phyloP scores from a whole-genome alignment of 2,888 invertebrate genomes.

The Ecdyonurus torrentis region DNA sequence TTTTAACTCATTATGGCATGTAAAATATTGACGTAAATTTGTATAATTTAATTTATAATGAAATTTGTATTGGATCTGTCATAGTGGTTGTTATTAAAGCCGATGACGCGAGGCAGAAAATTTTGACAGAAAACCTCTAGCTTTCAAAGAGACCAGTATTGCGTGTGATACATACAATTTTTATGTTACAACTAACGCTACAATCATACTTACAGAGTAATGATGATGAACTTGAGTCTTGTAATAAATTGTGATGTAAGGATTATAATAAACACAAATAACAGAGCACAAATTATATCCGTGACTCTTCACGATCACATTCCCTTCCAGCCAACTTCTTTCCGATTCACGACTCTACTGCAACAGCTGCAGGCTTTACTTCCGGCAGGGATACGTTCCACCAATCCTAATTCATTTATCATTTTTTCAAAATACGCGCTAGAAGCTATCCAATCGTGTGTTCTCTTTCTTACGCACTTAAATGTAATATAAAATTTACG shows the following conservation, averaged over 20 bases:
- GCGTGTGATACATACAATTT: neutral
- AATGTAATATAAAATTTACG: neutral
- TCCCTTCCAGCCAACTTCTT: neutral
- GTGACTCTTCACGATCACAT: neutral
- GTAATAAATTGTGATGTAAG: neutral
- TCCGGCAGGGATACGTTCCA: neutral
- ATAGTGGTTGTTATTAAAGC: neutral
- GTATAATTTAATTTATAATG: no score
- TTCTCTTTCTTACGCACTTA: neutral
- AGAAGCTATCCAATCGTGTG: neutral
- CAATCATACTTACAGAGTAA: neutral
- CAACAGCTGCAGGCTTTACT: conserved; percentile 1
- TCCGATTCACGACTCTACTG: neutral
- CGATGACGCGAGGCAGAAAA: neutral
- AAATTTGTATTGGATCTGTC: no score
- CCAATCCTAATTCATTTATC: neutral
- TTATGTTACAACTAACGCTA: neutral
- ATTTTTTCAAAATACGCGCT: neutral
- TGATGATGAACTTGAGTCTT: neutral
- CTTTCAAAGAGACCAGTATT: no score
- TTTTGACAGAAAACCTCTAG: no score
- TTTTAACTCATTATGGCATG: no score
- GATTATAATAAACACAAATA: neutral
- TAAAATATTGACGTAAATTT: no score
- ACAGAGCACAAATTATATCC: neutral